Evolutionary conservation across 2,113 vertebrate genomes (phyloP).

Genomic region (Cromileptes altivelis): DNA sequence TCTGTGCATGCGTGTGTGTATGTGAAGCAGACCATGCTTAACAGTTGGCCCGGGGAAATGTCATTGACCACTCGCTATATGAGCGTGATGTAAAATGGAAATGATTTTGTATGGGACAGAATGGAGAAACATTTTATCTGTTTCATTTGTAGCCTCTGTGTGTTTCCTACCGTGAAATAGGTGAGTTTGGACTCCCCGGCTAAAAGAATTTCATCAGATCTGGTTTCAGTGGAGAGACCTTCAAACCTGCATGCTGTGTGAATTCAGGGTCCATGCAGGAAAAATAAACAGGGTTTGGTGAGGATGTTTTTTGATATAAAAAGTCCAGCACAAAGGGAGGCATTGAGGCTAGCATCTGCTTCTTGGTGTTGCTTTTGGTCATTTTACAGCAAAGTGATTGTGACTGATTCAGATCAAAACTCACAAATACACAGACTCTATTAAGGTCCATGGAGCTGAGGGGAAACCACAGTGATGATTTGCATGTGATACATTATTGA

Average conservation of each 20-base stretch:
- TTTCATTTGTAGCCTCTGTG: conserved; percentile 60
- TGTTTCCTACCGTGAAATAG: conserved; percentile 63
- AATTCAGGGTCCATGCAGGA: not conserved
- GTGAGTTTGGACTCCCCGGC: conserved; percentile 31
- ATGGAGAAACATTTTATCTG: conserved; percentile 57
- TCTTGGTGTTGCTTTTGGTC: not conserved
- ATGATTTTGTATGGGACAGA: conserved; percentile 49
- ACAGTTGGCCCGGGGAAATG: conserved; percentile 73
- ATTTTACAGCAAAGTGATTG: not conserved
- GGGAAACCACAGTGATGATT: not conserved
- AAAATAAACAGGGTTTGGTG: not conserved
- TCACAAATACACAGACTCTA: not conserved
- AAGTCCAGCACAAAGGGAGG: not conserved
- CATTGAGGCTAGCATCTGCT: not conserved
- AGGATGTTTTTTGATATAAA: conserved; percentile 7
- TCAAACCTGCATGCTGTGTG: conserved; percentile 19
- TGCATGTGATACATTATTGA: not conserved
- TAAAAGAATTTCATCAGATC: conserved; percentile 55
- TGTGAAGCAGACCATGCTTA: conserved; percentile 68
- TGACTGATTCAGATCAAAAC: conserved; percentile 11
- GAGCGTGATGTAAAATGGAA: conserved; percentile 64
- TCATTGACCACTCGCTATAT: conserved; percentile 58
- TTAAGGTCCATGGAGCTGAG: not conserved
- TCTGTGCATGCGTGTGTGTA: conserved; percentile 27
- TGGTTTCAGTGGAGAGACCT: conserved; percentile 43